These are phyloP conservation scores for Ciona savignyi DNA, from an alignment of 23 tunicate species.

Conservation along the genomic window DNA sequence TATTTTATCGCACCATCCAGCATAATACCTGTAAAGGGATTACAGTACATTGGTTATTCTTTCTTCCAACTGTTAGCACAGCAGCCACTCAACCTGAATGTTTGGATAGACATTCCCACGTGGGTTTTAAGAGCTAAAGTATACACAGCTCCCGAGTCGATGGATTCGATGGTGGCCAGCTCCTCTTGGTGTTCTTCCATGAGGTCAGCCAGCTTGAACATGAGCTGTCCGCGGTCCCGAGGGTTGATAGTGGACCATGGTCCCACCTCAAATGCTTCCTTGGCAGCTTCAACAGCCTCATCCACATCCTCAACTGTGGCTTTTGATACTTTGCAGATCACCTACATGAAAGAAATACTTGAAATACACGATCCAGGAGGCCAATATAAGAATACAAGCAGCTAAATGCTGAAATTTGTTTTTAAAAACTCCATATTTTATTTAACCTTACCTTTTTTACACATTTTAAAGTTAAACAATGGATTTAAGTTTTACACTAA, in stretches of 20 bases:
- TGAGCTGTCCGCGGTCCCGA: slow-evolving; percentile 74
- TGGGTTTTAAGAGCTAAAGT: slow-evolving; percentile 94
- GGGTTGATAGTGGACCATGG: slow-evolving; percentile 86
- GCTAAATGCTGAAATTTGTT: too few species aligned
- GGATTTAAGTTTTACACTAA: too few species aligned
- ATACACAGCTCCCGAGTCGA: slow-evolving; percentile 94
- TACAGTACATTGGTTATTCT: neutral
- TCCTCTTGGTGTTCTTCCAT: slow-evolving; percentile 96
- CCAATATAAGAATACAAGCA: neutral
- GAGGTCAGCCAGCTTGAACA: slow-evolving; percentile 80
- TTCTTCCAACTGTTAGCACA: too few species aligned
- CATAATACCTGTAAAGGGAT: slow-evolving; percentile 83
- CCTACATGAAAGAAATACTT: slow-evolving; percentile 17
- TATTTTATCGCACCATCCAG: slow-evolving; percentile 98
- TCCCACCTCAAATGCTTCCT: slow-evolving; percentile 83
- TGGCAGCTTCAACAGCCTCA: slow-evolving; percentile 94
- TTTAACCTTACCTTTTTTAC: too few species aligned
- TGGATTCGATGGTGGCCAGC: slow-evolving; percentile 83
- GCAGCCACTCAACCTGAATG: too few species aligned
- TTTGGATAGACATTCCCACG: slow-evolving; percentile 94
- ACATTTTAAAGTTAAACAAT: too few species aligned
- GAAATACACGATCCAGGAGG: too few species aligned
- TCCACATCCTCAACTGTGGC: slow-evolving; percentile 95
- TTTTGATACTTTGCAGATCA: slow-evolving; percentile 89
- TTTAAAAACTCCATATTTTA: too few species aligned